A percentile compares a stretch with the other conserved stretches of the same genome.
These are phyloP conservation scores for Adelphocoris suturalis DNA, from an alignment of 2,888 invertebrate species.

Conservation along the genomic window DNA sequence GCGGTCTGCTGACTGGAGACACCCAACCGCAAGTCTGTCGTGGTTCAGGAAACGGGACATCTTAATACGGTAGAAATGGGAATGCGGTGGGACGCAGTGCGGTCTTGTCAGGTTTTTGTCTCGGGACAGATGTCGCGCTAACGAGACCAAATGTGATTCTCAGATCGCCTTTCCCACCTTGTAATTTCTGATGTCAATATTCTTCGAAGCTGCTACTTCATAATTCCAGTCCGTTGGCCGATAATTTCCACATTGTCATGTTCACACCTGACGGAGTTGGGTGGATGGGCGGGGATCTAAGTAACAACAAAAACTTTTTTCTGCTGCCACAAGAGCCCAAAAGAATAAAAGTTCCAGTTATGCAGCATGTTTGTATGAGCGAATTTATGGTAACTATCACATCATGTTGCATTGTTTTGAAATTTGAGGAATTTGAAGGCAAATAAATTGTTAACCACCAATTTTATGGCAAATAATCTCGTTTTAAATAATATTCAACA, in stretches of 20 bases:
- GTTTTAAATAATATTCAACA: too few relatives aligned
- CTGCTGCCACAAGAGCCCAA: background rate
- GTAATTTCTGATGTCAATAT: constrained; percentile 48
- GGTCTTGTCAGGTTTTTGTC: constrained; percentile 15
- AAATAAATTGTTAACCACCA: too few relatives aligned
- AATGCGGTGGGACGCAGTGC: constrained; percentile 18
- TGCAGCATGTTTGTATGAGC: too few relatives aligned
- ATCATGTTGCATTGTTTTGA: too few relatives aligned
- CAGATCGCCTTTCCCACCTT: constrained; percentile 20
- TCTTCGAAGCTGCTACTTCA: background rate
- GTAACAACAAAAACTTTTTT: background rate
- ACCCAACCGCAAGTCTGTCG: constrained; percentile 1
- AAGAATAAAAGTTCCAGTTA: background rate
- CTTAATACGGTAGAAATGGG: constrained; percentile 22
- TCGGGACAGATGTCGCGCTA: constrained; percentile 42
- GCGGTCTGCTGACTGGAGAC: background rate
- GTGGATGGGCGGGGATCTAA: background rate
- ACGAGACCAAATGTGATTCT: constrained; percentile 47
- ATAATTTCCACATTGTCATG: constrained; percentile 55
- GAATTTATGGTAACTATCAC: too few relatives aligned
- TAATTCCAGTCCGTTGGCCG: background rate
- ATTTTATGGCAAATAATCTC: too few relatives aligned
- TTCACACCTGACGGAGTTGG: constrained; percentile 45
- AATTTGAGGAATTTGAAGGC: too few relatives aligned
- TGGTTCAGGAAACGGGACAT: constrained; percentile 17